Conservation (phyloP, 2,797 vertebrate species). For the Ciconia nigra region DNA sequence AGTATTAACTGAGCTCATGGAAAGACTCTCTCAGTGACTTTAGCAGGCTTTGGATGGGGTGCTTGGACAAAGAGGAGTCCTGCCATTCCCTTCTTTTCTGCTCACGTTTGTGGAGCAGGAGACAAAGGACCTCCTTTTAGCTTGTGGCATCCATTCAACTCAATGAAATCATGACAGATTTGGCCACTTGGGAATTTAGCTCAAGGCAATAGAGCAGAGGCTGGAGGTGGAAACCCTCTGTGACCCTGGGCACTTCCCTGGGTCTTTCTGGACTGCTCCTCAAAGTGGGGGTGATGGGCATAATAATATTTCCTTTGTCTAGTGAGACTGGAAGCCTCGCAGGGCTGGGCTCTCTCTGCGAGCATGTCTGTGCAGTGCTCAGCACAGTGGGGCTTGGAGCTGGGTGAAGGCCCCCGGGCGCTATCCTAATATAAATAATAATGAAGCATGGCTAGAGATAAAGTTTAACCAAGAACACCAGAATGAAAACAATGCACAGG, state of each 20-base stretch:
- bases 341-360: not conserved
- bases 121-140: not conserved
- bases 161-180: not conserved
- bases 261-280: not conserved
- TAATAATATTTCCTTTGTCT: not conserved
- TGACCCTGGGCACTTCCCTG: not conserved
- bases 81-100: not conserved
- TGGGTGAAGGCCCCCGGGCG: not conserved
- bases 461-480: not conserved
- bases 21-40: not conserved
- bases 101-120: not conserved
- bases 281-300: not conserved
- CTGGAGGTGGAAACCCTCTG: not conserved
- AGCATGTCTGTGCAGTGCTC: slow-evolving; percentile 43
- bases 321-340: not conserved
- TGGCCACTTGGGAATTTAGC: not conserved
- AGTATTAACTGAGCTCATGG: not conserved
- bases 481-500: not conserved
- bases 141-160: not conserved
- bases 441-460: not conserved
- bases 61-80: not conserved
- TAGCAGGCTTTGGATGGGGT: not conserved
- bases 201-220: not conserved
- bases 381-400: slow-evolving; percentile 12
- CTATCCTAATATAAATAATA: not conserved